Percentiles rank a stretch among this genome's conserved stretches.
Conservation (phyloP, 2,888 invertebrate species). For the Caenorhabditis japonica region DNA sequence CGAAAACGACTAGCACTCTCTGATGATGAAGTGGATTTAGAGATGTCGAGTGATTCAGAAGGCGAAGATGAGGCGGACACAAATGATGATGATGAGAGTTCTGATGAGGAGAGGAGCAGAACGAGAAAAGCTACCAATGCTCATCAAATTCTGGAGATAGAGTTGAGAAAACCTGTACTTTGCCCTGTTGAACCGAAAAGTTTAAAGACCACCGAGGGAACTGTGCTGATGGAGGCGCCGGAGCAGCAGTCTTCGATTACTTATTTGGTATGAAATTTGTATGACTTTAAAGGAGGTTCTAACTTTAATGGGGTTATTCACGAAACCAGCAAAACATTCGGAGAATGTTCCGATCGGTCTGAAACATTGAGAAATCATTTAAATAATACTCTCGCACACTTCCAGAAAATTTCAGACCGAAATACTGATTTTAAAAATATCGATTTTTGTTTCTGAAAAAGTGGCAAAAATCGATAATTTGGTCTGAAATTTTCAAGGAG, state of each 20-base stretch:
- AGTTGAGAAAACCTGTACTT: constrained; percentile 48
- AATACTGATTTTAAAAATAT: too few relatives aligned
- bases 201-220: constrained; percentile 43
- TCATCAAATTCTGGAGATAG: constrained; percentile 14
- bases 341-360: too few relatives aligned
- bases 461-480: too few relatives aligned
- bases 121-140: constrained; percentile 14
- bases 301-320: too few relatives aligned
- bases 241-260: constrained; percentile 40
- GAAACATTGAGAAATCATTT: too few relatives aligned
- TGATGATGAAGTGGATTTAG: constrained; percentile 38
- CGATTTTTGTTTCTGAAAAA: too few relatives aligned
- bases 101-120: constrained; percentile 2
- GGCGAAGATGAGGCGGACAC: constrained; percentile 36
- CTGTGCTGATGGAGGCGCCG: constrained; percentile 56
- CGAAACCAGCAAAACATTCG: too few relatives aligned
- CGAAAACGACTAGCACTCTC: constrained; percentile 13
- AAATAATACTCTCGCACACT: too few relatives aligned
- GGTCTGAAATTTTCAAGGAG: too few relatives aligned
- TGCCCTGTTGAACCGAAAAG: constrained; percentile 41
- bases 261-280: too few relatives aligned
- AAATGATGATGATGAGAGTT: constrained; percentile 21
- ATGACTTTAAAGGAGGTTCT: too few relatives aligned
- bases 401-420: too few relatives aligned
- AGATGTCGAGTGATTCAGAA: constrained; percentile 24